Evolutionary conservation across 2,888 invertebrate genomes (phyloP).

Genomic region (Macrosoma leucophasiata): DNA sequence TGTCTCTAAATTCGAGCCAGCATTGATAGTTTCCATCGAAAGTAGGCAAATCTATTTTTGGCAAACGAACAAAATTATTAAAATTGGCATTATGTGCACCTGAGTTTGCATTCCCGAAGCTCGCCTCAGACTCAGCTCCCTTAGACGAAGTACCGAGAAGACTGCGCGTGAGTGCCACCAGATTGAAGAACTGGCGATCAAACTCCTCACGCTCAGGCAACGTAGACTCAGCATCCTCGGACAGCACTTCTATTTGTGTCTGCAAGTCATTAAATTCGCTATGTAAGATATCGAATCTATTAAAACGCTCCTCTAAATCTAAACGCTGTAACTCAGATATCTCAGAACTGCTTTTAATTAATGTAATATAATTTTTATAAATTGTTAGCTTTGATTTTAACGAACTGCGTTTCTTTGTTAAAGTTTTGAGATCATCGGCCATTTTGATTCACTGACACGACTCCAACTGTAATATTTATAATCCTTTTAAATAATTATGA

Average conservation of each 20-base stretch:
- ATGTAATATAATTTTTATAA: background rate
- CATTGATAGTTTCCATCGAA: conserved; percentile 19
- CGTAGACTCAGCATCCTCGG: conserved; percentile 8
- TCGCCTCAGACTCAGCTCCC: background rate
- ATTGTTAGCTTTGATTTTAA: conserved; percentile 2
- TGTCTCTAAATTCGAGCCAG: conserved; percentile 19
- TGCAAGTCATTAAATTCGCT: too few relatives aligned
- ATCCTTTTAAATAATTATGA: too few relatives aligned
- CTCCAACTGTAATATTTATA: too few relatives aligned
- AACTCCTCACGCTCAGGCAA: conserved; percentile 12
- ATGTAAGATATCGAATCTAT: conserved; percentile 3
- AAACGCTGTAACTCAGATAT: background rate
- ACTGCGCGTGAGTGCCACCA: conserved; percentile 4
- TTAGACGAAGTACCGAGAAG: background rate
- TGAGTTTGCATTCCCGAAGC: background rate
- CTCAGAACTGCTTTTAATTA: background rate
- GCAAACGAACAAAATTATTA: conserved; percentile 8
- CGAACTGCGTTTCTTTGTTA: background rate
- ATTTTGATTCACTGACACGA: too few relatives aligned
- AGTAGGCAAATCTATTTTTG: conserved; percentile 19
- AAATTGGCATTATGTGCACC: background rate
- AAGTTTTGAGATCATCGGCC: too few relatives aligned
- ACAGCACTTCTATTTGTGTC: conserved; percentile 12
- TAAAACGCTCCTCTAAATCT: background rate
- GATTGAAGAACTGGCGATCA: conserved; percentile 7